Evolutionary conservation across 2,888 invertebrate genomes (phyloP).

Genomic region (Neocrepidodera transversa): DNA sequence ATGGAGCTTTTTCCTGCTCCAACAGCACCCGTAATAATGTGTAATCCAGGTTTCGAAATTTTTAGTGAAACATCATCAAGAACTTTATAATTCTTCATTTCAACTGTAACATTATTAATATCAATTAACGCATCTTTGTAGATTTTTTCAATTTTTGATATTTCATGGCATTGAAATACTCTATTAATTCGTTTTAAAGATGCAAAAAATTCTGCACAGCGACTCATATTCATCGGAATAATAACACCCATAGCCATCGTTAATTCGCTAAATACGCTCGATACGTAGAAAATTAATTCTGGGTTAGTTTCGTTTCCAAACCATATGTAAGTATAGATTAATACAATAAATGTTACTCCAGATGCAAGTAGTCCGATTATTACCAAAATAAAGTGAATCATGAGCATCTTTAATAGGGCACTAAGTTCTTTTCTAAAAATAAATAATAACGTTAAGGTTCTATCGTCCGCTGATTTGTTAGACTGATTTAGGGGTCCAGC

Average conservation of each 20-base stretch:
- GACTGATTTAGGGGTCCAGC: no score
- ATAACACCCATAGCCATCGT: conserved; percentile 35
- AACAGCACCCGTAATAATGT: conserved; percentile 69
- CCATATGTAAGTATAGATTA: conserved; percentile 41
- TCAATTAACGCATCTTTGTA: conserved; percentile 28
- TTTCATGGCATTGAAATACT: conserved; percentile 36
- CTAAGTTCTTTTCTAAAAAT: conserved; percentile 39
- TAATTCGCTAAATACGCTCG: conserved; percentile 33
- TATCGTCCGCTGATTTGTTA: no score
- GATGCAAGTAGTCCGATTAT: conserved; percentile 46
- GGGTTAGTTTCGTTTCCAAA: conserved; percentile 40
- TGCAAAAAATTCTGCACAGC: conserved; percentile 40
- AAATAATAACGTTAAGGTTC: no score
- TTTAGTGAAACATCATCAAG: conserved; percentile 58
- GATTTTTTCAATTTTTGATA: conserved; percentile 12
- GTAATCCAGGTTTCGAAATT: conserved; percentile 56
- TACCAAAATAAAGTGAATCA: conserved; percentile 45
- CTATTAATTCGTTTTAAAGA: conserved; percentile 36
- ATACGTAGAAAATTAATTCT: conserved; percentile 40
- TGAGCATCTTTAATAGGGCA: conserved; percentile 36
- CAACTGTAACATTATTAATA: conserved; percentile 25
- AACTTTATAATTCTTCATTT: conserved; percentile 48
- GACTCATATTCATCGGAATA: conserved; percentile 38
- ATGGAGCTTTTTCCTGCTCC: conserved; percentile 68
- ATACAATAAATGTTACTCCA: conserved; percentile 37